Percentiles rank a stretch among this genome's conserved stretches.
phyloP scores from a whole-genome alignment of 1,140 invertebrate genomes.

The Prorops nasuta region DNA sequence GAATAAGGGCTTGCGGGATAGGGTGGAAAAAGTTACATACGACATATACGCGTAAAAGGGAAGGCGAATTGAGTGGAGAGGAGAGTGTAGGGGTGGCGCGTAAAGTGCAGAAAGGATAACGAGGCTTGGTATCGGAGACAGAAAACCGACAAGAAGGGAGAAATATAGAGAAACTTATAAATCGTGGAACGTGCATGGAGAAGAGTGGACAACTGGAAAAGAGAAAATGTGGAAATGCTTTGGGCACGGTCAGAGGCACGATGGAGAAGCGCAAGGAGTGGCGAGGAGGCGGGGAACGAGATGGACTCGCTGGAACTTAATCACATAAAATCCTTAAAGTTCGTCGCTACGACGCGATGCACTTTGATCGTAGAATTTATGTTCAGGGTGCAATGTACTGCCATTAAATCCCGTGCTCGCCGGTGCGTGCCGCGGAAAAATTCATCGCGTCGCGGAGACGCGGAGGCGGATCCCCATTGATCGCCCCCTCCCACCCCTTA shows the following conservation, averaged over 20 bases:
- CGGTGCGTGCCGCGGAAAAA: constrained; percentile 35
- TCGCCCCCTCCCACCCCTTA: not conserved
- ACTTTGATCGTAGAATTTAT: constrained; percentile 41
- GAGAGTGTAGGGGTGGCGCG: constrained; percentile 4
- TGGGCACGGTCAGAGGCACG: too few species aligned
- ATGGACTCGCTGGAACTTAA: constrained; percentile 29
- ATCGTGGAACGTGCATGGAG: not conserved
- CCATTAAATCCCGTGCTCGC: constrained; percentile 34
- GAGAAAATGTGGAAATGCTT: too few species aligned
- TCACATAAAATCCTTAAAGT: constrained; percentile 42
- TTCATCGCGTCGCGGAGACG: constrained; percentile 27
- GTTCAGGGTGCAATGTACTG: constrained; percentile 31
- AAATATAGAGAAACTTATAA: constrained; percentile 7
- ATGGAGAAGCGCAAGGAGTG: too few species aligned
- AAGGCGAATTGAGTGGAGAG: constrained; percentile 1
- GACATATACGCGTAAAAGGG: too few species aligned
- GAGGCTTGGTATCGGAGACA: not conserved
- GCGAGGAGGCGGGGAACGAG: not conserved
- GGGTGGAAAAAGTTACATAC: too few species aligned
- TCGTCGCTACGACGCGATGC: constrained; percentile 30
- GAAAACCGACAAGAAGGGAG: constrained; percentile 8
- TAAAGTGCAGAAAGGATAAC: constrained; percentile 11
- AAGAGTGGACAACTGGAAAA: too few species aligned
- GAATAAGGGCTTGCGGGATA: too few species aligned
- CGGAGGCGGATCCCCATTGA: constrained; percentile 9